These are phyloP conservation scores for Pseudorhiza aurosa DNA, from an alignment of 30 jellyfish, hydroid and myxozoan species.

Conservation along the genomic window DNA sequence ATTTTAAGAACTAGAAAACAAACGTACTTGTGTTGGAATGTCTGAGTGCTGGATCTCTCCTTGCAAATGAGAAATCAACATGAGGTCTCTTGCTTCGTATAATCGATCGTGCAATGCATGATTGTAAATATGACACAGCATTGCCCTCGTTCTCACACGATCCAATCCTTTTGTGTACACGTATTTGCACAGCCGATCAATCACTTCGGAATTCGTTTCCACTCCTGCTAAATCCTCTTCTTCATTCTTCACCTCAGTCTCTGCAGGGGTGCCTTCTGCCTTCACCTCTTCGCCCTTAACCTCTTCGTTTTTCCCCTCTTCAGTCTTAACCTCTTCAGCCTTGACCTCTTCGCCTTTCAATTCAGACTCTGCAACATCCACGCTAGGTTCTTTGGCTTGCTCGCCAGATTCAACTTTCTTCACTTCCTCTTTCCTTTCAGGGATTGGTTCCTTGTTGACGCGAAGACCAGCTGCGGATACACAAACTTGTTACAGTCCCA, in stretches of 20 bases:
- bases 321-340: slow-evolving; percentile 21
- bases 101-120: slow-evolving; percentile 99
- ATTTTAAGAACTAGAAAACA: background rate
- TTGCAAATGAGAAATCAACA: slow-evolving; percentile 96
- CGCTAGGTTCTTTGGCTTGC: background rate
- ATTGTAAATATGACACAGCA: slow-evolving; percentile 97
- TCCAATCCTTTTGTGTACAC: slow-evolving; percentile 94
- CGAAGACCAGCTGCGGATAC: slow-evolving; percentile 16
- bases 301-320: background rate
- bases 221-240: slow-evolving; percentile 15
- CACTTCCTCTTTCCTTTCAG: slow-evolving; percentile 5
- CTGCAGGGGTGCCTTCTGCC: background rate
- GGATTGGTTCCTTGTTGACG: background rate
- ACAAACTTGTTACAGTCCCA: too few species aligned
- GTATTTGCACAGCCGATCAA: slow-evolving; percentile 81
- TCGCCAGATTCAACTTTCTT: background rate
- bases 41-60: slow-evolving; percentile 96
- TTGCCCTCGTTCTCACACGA: slow-evolving; percentile 97
- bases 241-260: slow-evolving; percentile 30
- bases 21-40: slow-evolving; percentile 92
- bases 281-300: background rate
- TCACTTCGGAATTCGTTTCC: slow-evolving; percentile 70
- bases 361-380: background rate
- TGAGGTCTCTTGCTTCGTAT: slow-evolving; percentile 98
- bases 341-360: background rate